Evolutionary conservation across 2,113 vertebrate genomes (phyloP).

Genomic region (Paradoxurus hermaphroditus): DNA sequence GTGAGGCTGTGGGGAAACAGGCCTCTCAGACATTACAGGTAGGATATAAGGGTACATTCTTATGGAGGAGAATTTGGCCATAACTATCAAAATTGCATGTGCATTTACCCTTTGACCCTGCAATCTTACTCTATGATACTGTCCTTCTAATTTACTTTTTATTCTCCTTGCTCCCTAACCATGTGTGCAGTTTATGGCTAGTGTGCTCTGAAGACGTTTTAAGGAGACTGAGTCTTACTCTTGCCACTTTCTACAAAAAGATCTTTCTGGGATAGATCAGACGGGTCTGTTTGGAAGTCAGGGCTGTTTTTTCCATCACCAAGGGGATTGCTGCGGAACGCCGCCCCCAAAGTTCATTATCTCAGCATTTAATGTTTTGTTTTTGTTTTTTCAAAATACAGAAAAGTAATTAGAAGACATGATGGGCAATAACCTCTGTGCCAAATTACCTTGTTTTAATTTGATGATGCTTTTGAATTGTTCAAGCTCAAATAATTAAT

Average conservation of each 20-base stretch:
- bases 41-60: not conserved
- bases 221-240: not conserved
- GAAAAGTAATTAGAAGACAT: conserved; percentile 74
- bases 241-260: not conserved
- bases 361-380: conserved; percentile 65
- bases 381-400: conserved; percentile 70
- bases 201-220: not conserved
- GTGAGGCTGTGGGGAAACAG: not conserved
- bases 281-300: not conserved
- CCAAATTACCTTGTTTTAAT: conserved; percentile 70
- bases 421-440: conserved; percentile 62
- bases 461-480: conserved; percentile 70
- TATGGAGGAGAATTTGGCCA: not conserved
- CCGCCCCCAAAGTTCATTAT: conserved; percentile 60
- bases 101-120: not conserved
- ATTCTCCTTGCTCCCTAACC: not conserved
- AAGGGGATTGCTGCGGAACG: not conserved
- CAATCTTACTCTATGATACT: not conserved
- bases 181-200: no score
- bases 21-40: not conserved
- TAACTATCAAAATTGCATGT: not conserved
- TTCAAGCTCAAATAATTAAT: conserved; percentile 68
- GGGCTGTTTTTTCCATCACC: not conserved
- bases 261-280: conserved; percentile 4
- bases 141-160: not conserved